Evolutionary conservation across 2,888 invertebrate genomes (phyloP).

Genomic region (Crossocerus cetratus): DNA sequence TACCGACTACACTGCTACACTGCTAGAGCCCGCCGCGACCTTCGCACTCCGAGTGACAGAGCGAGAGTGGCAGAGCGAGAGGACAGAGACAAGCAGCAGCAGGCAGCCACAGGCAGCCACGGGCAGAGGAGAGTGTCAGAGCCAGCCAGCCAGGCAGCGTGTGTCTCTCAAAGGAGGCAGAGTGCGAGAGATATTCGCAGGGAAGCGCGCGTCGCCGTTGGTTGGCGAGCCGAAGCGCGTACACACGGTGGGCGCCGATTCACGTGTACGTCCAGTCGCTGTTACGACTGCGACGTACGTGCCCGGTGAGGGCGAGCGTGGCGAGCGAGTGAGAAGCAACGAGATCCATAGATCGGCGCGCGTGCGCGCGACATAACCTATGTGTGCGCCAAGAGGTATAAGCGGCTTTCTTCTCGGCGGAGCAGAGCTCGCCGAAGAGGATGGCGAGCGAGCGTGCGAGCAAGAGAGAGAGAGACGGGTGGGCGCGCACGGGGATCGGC

Average conservation of each 20-base stretch:
- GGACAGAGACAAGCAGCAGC: too few species aligned
- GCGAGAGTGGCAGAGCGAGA: too few species aligned
- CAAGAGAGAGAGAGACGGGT: neutral
- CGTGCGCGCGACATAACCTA: constrained; percentile 48
- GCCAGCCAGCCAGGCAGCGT: too few species aligned
- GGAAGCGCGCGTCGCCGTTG: neutral
- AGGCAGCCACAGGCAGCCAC: too few species aligned
- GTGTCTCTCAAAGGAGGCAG: too few species aligned
- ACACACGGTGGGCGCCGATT: neutral
- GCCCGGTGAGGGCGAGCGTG: constrained; percentile 17
- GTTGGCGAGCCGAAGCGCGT: neutral
- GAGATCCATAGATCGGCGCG: constrained; percentile 32
- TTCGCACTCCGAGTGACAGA: too few species aligned
- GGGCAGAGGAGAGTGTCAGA: too few species aligned
- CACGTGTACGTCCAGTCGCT: constrained; percentile 5
- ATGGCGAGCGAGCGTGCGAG: constrained; percentile 32
- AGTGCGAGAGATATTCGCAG: neutral
- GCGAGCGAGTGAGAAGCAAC: constrained; percentile 21
- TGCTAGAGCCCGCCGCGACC: too few species aligned
- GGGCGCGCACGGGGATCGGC: constrained; percentile 36
- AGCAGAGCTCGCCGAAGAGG: constrained; percentile 4
- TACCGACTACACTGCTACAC: too few species aligned
- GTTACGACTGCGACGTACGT: constrained; percentile 5
- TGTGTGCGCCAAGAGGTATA: constrained; percentile 26
- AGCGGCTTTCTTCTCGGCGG: constrained; percentile 27